Evolutionary conservation across 2,797 vertebrate genomes (phyloP), one percentile per base, ranked within the genome.

Genomic region (Clarias laeviceps): DNA sequence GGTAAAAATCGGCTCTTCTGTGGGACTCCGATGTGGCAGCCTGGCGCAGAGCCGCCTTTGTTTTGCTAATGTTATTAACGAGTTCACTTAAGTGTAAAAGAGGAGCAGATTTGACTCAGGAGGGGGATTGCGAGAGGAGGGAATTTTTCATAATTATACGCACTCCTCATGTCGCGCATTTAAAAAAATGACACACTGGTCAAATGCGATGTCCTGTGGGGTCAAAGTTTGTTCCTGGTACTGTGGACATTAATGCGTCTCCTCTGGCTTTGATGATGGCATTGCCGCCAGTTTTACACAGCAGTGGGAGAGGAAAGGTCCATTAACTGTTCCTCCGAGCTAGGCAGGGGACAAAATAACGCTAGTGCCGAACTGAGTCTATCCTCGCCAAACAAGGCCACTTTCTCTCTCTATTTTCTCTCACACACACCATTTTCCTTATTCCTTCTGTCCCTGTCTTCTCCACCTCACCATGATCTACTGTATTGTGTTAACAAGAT

Each of bases 401-500:
- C 86, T 66, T 40, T 54, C 64, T 83, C 54, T 59, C 45, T 83
- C 32, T 14, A 70, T 32, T 34, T 56, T 83, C 66, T 89, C 54
- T 89, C 84, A 87, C 37, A 37, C 22, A 56, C 24, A 56, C 17
- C 40, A 50, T 45, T 57, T 9, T 20, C 22, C 54, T 22, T 45
- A 54, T 56, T 56, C 32, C 29, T 82, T 78, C 86, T 82, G 89
- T 84, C 88, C 84, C 73, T 88, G 84, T 90, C 82, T 82, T 88
- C 90, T 79, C 89, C 90, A 83, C 59, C 76, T 86, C 82, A 27
- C 76, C 69, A 40, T 94, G 93, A 95, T 94, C 92, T 90, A 89
- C 90, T 92, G 92, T 93, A 92, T 94, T 91, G 92, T 92, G 92
- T 90, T 94, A 94, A 94, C 93, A 92, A 93, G 92, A 92, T 88